phyloP scores from a whole-genome alignment of 2,113 vertebrate species.

The Cercopithecus mona region DNA sequence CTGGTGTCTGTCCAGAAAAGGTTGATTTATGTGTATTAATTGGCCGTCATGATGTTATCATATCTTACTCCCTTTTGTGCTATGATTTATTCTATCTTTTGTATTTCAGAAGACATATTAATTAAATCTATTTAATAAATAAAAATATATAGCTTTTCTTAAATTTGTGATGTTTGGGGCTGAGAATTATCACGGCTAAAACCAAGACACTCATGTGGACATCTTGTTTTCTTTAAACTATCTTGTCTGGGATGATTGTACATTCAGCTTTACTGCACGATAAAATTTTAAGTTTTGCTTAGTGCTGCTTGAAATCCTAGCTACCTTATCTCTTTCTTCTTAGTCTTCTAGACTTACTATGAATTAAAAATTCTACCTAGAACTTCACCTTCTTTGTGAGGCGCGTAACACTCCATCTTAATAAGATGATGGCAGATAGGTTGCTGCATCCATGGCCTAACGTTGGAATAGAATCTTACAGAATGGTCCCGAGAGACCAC shows the following conservation, averaged over 20 bases:
- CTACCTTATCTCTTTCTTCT: neutral
- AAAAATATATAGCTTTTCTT: constrained; percentile 64
- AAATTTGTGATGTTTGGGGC: constrained; percentile 61
- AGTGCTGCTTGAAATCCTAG: constrained; percentile 30
- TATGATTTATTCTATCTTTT: constrained; percentile 73
- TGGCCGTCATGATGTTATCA: constrained; percentile 64
- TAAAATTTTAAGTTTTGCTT: constrained; percentile 19
- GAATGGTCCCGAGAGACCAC: neutral
- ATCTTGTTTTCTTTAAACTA: neutral
- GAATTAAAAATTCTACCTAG: constrained; percentile 41
- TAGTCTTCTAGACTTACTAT: constrained; percentile 1
- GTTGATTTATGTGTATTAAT: constrained; percentile 62
- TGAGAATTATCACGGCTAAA: constrained; percentile 59
- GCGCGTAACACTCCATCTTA: neutral
- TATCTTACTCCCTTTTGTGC: constrained; percentile 62
- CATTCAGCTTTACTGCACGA: constrained; percentile 47
- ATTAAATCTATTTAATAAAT: constrained; percentile 76
- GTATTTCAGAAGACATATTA: constrained; percentile 74
- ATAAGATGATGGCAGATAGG: neutral
- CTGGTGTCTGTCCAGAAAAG: constrained; percentile 73
- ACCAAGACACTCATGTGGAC: neutral
- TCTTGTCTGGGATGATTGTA: neutral
- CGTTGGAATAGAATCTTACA: neutral
- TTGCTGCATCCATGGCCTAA: neutral
- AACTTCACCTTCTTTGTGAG: constrained; percentile 5